These are phyloP conservation scores for Dryomyza anilis DNA, from an alignment of 2,888 invertebrate genomes.

Conservation along the genomic window DNA sequence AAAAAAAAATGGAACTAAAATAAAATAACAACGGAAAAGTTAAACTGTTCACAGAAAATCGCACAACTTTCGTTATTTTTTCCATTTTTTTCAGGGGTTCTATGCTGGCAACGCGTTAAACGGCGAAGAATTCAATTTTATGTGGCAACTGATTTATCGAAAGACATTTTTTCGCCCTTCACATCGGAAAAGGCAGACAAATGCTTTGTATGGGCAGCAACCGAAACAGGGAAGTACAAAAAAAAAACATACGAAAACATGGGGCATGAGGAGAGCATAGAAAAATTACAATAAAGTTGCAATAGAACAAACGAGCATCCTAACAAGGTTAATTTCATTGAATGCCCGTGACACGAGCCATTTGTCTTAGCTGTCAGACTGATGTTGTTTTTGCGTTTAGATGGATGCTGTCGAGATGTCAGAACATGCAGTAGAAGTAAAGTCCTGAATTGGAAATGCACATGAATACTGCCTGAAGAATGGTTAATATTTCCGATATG, in stretches of 20 bases:
- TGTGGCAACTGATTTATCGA: constrained; percentile 54
- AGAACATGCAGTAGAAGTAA: neutral
- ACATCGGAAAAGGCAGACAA: neutral
- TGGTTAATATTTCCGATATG: neutral
- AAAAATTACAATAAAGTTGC: constrained; percentile 41
- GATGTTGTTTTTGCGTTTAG: neutral
- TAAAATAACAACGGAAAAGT: neutral
- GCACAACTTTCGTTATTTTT: neutral
- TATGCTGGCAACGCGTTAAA: constrained; percentile 7
- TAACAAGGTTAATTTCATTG: constrained; percentile 61
- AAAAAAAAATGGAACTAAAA: neutral
- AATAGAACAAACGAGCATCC: constrained; percentile 47
- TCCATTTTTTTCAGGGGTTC: neutral
- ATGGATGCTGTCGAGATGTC: neutral
- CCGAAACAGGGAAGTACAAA: too few relatives aligned
- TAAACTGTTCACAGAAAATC: neutral
- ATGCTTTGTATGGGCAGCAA: too few relatives aligned
- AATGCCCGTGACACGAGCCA: constrained; percentile 46
- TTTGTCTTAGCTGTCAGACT: constrained; percentile 54
- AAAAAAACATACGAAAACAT: constrained; percentile 7
- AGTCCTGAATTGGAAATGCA: neutral
- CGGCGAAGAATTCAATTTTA: constrained; percentile 54
- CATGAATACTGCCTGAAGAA: neutral
- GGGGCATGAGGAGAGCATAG: constrained; percentile 28
- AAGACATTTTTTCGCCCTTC: constrained; percentile 27